Evolutionary conservation across 1,140 invertebrate genomes (phyloP), one percentile per base, ranked within the genome.

Genomic region (Halictus rubicundus): DNA sequence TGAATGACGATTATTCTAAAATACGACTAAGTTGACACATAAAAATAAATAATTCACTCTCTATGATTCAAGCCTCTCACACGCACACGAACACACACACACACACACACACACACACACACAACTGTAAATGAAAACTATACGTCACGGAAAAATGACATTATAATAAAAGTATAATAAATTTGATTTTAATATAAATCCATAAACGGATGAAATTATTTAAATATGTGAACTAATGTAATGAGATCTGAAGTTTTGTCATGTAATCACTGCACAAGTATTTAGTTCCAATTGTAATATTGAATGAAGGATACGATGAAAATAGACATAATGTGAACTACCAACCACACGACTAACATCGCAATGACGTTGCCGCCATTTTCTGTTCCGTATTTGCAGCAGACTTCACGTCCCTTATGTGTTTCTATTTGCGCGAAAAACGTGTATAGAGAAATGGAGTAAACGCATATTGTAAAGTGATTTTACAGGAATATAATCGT

Each of bases 351-450:
- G 5, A 49, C 19, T 32, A 37, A n/a, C 10, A 71, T 23, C 2
- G 0, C 27, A 72, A 23, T 9, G 23, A 37, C 37, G 3, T 4
- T 46, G 14, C n/a, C 81, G 59, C 69, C 80, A 79, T 79, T 79
- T 73, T 68, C 59, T 46, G 21, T 25, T 12, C 16, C 19, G 19
- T 7, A 52, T 14, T 16, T 57, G 76, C 12, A 63, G n/a, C 54
- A 9, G 25, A 54, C 68, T 82, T 82, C 80, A 63, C 16, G n/a
- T 21, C 27, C 10, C 42, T 78, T 21, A 3, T 74, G 39, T 68
- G 68, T 80, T 80, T 78, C 71, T 84, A 76, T 86, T 86, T 84
- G 84, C 76, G 84, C 84, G 78, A 77, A 85, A 80, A 85, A 80
- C 81, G 77, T 80, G 83, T 68, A 65, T 57, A 64, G 64, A 37